Conservation (phyloP, 2,888 invertebrate species). For the Apamea epomidion region DNA sequence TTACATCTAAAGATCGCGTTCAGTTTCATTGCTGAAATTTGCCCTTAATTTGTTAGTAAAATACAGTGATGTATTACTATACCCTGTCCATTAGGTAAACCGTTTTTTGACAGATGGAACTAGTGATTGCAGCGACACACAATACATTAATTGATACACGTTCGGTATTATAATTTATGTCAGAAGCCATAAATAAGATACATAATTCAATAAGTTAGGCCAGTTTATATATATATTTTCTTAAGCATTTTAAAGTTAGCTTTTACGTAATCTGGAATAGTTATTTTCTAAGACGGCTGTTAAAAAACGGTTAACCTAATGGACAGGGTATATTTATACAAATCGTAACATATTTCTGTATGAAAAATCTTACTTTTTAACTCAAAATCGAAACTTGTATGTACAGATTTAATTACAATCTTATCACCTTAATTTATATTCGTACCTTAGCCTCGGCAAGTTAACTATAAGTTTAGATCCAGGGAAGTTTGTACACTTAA, state of each 20-base stretch:
- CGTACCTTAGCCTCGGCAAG: slow-evolving; percentile 12
- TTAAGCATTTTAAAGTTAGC: no score
- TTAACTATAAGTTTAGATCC: slow-evolving; percentile 38
- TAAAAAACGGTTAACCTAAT: no score
- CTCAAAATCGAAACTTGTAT: neutral
- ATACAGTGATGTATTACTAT: neutral
- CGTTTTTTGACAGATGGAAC: no score
- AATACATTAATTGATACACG: no score
- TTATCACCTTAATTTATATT: slow-evolving; percentile 36
- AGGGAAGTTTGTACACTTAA: slow-evolving; percentile 45
- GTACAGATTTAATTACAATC: slow-evolving; percentile 36
- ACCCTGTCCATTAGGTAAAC: no score
- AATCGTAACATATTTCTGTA: neutral
- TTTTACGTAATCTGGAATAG: no score
- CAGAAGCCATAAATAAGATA: no score
- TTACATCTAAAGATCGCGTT: neutral
- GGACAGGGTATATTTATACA: neutral
- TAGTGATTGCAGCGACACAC: no score
- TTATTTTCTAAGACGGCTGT: no score
- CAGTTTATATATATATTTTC: no score
- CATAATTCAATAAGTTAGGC: no score
- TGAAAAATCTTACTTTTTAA: neutral
- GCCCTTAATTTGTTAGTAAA: neutral
- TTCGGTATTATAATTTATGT: no score
- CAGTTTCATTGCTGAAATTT: neutral